These are phyloP conservation scores for Drosophila infuscata DNA, from an alignment of 2,888 invertebrate species.

Conservation along the genomic window DNA sequence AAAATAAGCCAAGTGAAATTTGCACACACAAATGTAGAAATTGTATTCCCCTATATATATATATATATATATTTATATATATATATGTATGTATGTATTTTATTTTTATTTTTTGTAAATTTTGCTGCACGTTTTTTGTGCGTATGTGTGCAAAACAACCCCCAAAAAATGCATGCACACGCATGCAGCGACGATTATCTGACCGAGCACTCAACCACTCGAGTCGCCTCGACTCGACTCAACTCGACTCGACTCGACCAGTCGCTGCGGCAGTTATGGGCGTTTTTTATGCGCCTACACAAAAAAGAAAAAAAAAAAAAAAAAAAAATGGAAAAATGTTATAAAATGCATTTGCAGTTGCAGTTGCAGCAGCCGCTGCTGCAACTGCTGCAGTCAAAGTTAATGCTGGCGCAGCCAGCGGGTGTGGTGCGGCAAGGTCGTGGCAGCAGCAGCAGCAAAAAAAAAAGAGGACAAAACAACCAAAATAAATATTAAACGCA, in stretches of 20 bases:
- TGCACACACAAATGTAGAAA: constrained; percentile 64
- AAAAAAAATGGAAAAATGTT: constrained; percentile 20
- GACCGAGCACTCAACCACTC: constrained; percentile 42
- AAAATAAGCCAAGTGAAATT: constrained; percentile 73
- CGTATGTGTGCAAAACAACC: constrained; percentile 72
- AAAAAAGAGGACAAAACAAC: constrained; percentile 70
- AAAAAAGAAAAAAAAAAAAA: constrained; percentile 15
- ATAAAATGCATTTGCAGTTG: constrained; percentile 37
- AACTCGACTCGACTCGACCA: constrained; percentile 44
- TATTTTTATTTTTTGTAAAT: constrained; percentile 47
- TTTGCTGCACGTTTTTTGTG: constrained; percentile 64
- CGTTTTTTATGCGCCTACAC: constrained; percentile 68
- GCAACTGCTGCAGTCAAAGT: constrained; percentile 50
- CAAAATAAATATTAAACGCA: constrained; percentile 67
- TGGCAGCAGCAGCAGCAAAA: constrained; percentile 33
- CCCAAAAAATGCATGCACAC: constrained; percentile 64
- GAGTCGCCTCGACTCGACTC: constrained; percentile 12
- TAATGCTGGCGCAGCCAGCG: constrained; percentile 59
- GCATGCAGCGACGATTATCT: constrained; percentile 38
- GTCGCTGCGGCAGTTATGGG: constrained; percentile 70
- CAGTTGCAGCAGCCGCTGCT: constrained; percentile 3
- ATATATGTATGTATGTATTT: background rate
- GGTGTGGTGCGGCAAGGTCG: constrained; percentile 75
- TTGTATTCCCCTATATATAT: constrained; percentile 77
- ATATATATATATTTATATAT: background rate